phyloP scores from a whole-genome alignment of 2,797 vertebrate species.

The Leptatherina wallacei region DNA sequence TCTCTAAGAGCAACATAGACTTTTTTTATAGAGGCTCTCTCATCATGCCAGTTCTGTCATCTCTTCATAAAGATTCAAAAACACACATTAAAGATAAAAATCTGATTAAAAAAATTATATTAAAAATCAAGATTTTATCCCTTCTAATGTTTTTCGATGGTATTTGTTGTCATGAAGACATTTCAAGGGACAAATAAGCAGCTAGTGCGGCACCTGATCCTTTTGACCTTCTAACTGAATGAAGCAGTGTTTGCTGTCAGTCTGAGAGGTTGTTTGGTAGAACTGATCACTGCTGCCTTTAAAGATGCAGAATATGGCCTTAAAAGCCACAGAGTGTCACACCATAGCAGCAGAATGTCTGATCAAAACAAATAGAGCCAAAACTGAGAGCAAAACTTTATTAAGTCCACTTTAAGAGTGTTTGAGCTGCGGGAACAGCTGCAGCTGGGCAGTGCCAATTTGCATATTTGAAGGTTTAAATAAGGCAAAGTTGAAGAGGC shows the following conservation, averaged over 20 bases:
- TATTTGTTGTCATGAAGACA: neutral
- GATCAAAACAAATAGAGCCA: neutral
- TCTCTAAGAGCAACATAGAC: constrained; percentile 4
- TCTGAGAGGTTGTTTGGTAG: neutral
- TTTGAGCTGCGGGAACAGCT: constrained; percentile 1
- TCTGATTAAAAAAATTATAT: too few relatives aligned
- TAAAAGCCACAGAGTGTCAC: neutral
- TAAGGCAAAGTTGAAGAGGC: neutral
- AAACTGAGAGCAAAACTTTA: neutral
- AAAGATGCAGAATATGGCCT: neutral
- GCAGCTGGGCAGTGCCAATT: neutral
- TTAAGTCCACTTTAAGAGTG: neutral
- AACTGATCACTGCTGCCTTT: neutral
- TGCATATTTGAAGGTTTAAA: neutral
- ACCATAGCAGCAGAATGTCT: neutral
- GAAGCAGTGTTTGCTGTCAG: neutral
- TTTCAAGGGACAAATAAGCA: neutral
- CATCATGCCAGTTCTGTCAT: constrained; percentile 23
- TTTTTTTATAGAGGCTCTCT: constrained; percentile 32
- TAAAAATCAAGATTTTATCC: neutral
- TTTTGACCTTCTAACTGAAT: neutral
- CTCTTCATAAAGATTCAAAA: constrained; percentile 20
- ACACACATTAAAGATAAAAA: neutral
- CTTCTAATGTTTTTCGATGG: neutral
- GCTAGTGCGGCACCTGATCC: neutral